Conservation (phyloP, 1,140 invertebrate genomes). For the Panagrolaimus sp. region DNA sequence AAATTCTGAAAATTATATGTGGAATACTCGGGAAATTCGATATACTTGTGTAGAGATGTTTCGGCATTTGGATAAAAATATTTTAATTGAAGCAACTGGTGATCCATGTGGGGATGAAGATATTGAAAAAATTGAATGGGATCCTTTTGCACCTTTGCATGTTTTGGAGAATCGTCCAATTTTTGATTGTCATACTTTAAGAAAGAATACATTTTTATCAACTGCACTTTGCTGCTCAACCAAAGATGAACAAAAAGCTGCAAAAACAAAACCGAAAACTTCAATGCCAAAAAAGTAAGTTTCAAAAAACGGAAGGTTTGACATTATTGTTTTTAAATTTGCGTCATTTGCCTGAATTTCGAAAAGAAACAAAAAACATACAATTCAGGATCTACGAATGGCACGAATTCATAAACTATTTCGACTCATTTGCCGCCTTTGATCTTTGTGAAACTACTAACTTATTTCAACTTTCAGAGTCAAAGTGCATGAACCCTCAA, state of each 20-base stretch:
- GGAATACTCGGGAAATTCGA: conserved; percentile 11
- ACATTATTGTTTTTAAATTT: too few species aligned
- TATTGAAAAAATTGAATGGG: conserved; percentile 4
- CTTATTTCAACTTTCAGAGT: too few species aligned
- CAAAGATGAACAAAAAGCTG: conserved; percentile 1
- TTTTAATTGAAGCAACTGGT: conserved; percentile 1
- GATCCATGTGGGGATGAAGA: background rate
- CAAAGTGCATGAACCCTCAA: too few species aligned
- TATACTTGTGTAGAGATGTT: conserved; percentile 22
- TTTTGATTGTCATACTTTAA: background rate
- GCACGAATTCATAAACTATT: too few species aligned
- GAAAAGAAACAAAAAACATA: too few species aligned
- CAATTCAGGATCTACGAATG: too few species aligned
- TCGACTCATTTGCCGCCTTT: too few species aligned
- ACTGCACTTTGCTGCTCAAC: background rate
- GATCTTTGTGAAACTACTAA: too few species aligned
- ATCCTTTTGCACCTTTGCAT: background rate
- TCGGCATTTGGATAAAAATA: background rate
- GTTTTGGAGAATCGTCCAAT: background rate
- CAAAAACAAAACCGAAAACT: too few species aligned
- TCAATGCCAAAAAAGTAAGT: too few species aligned
- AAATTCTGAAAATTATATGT: conserved; percentile 24
- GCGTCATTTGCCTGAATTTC: too few species aligned
- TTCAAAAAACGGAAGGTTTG: too few species aligned
- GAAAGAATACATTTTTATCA: conserved; percentile 15